Percentiles rank a stretch among this genome's conserved stretches.
phyloP scores from a whole-genome alignment of 2,888 invertebrate genomes.

The Biston betularia region DNA sequence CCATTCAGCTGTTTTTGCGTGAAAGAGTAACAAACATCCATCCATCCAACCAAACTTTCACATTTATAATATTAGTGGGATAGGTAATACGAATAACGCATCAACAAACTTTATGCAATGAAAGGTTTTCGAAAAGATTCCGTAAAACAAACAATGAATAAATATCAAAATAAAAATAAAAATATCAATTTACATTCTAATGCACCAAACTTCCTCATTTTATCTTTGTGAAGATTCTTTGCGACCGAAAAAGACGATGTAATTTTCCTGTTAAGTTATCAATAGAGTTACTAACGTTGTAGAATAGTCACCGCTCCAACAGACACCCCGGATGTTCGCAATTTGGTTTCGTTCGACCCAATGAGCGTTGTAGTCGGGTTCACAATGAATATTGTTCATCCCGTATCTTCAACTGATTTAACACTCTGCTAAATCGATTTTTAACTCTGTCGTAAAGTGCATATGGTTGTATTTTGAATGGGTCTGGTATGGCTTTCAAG shows the following conservation, averaged over 20 bases:
- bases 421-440: constrained; percentile 24
- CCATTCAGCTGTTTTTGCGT: too few relatives aligned
- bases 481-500: constrained; percentile 50
- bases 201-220: constrained; percentile 59
- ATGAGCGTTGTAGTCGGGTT: constrained; percentile 80
- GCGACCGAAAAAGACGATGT: constrained; percentile 57
- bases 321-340: constrained; percentile 84
- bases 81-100: neutral
- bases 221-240: constrained; percentile 38
- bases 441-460: constrained; percentile 10
- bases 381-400: constrained; percentile 84
- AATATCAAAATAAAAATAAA: constrained; percentile 47
- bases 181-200: constrained; percentile 61
- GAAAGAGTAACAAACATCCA: too few relatives aligned
- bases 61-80: too few relatives aligned
- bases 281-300: constrained; percentile 65
- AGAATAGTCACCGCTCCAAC: constrained; percentile 70
- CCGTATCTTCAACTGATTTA: constrained; percentile 56
- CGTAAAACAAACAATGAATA: constrained; percentile 33
- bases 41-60: too few relatives aligned
- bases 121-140: too few relatives aligned
- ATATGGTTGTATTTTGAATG: constrained; percentile 45
- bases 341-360: constrained; percentile 81
- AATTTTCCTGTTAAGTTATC: constrained; percentile 72
- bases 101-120: neutral